phyloP scores from a whole-genome alignment of 2,113 vertebrate genomes.

The Psephotus haematonotus region DNA sequence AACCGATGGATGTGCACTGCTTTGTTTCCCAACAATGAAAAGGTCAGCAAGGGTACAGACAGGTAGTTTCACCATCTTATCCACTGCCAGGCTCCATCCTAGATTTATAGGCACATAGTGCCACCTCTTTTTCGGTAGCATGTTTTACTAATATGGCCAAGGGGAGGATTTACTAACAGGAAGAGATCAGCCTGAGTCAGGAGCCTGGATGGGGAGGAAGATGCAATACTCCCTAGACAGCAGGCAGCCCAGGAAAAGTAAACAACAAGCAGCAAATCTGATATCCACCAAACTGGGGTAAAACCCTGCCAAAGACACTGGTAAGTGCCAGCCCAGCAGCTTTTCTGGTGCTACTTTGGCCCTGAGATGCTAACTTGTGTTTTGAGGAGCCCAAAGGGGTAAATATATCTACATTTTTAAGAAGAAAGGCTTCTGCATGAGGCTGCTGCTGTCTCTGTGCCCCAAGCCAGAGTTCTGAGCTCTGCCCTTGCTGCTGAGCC shows the following conservation, averaged over 20 bases:
- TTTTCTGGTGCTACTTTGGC: constrained; percentile 55
- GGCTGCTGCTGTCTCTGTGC: not conserved
- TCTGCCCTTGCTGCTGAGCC: not conserved
- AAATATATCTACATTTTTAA: not conserved
- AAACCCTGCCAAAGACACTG: constrained; percentile 54
- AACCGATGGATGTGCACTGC: not conserved
- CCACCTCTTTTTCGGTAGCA: not conserved
- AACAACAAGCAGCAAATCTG: constrained; percentile 62
- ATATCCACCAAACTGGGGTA: constrained; percentile 57
- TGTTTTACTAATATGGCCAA: constrained; percentile 14
- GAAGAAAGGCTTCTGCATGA: not conserved
- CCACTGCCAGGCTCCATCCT: not conserved
- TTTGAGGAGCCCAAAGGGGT: not conserved
- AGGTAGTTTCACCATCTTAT: not conserved
- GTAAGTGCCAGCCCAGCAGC: constrained; percentile 52
- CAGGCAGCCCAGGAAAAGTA: constrained; percentile 55
- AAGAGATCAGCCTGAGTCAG: constrained; percentile 55
- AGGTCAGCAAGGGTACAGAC: not conserved
- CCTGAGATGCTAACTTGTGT: constrained; percentile 61
- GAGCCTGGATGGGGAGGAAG: constrained; percentile 10
- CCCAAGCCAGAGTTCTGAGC: not conserved
- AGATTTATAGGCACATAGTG: constrained; percentile 7
- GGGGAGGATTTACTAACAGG: constrained; percentile 39
- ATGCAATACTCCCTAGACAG: constrained; percentile 48
- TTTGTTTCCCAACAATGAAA: not conserved